Evolutionary conservation across 2,888 invertebrate species (phyloP), one percentile per base, ranked within the genome.

Genomic region (Pterostichus niger): DNA sequence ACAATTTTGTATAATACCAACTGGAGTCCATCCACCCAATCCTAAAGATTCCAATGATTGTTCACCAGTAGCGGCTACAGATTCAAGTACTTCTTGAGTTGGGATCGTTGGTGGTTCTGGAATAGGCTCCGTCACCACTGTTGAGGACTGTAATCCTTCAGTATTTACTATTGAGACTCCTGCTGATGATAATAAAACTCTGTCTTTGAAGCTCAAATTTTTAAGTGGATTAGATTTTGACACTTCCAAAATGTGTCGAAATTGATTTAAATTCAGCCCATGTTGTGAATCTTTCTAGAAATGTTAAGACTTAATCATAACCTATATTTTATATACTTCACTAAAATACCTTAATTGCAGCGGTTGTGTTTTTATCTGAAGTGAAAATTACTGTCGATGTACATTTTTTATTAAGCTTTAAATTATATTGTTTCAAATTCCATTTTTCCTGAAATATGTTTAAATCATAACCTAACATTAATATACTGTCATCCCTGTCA

Each of bases 1-100:
- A 84, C 93, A 92, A 64, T 93, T 92, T 89, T 98, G 96, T 11
- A 97, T 92, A 5, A 97, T 88, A 0, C 98, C 98, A 0, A 95
- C 92, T 0, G 98, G 98, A 13, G 92, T 91, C 93, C 94, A 96
- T 33, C 96, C 94, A 1, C 96, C 97, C 17, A 98, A 91, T 0
- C 98, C 98, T 68, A 97, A 88, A 82, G 96, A 95, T 0, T 93
- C 92, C 86, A 98, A 94, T 0, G 96, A 93, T 0, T 96, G 94
- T 88, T 98, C 98, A 7, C 94, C 95, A 7, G 90, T 87, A 17
- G 87, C 88, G 85, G 89, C 88, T n/a, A 89, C n/a, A 52, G 88
- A 86, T 71, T 85, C 87, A 54, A 88, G 64, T 40, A 87, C 84
- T 82, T 88, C 87, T 52, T 86, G 86, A 6, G 86, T 64, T 11